These are phyloP conservation scores for Holacanthus passer DNA, from an alignment of 2,113 vertebrate species.

Conservation along the genomic window DNA sequence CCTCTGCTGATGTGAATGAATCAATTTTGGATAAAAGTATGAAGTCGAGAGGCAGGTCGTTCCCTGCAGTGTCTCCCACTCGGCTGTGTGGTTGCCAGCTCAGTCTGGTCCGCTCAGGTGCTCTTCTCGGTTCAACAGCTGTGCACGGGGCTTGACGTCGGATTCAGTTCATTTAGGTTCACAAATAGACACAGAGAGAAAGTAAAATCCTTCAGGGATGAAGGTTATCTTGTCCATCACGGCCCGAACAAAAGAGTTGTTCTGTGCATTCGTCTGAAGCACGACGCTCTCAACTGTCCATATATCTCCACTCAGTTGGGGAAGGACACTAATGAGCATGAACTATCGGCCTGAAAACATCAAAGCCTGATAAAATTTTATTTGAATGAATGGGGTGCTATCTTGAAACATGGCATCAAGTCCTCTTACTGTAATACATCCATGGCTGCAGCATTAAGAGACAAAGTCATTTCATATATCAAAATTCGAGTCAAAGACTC, in stretches of 20 bases:
- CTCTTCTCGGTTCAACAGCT: neutral
- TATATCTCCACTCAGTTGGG: constrained; percentile 4
- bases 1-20: neutral
- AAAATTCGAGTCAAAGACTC: neutral
- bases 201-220: constrained; percentile 5
- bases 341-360: neutral
- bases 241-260: neutral
- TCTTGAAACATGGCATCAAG: neutral
- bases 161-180: constrained; percentile 10
- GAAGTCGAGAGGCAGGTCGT: neutral
- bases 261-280: neutral
- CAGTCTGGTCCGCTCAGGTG: neutral
- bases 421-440: neutral
- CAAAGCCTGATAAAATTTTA: neutral
- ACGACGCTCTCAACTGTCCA: neutral
- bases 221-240: constrained; percentile 14
- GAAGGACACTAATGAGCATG: constrained; percentile 11
- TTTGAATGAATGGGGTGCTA: neutral
- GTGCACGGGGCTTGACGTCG: too few species aligned
- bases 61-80: neutral
- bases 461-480: neutral
- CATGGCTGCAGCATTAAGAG: neutral
- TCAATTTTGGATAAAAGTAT: neutral
- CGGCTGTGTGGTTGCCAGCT: neutral
- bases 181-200: constrained; percentile 5